These are phyloP conservation scores for Trematomus bernacchii DNA, from an alignment of 2,797 vertebrate species.

Conservation along the genomic window DNA sequence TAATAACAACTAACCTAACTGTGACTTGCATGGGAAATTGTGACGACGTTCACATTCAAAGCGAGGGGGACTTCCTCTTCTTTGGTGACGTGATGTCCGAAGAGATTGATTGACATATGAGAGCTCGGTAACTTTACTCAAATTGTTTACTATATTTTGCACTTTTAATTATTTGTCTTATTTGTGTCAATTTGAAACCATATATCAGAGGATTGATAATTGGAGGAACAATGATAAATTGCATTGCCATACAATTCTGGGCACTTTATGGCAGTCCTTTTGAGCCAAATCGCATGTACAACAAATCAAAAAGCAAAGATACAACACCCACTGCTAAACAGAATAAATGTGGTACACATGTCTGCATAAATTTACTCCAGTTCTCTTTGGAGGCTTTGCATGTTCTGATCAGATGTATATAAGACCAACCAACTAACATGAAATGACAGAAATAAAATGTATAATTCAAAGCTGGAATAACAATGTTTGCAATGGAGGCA, in stretches of 20 bases:
- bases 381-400: constrained; percentile 53
- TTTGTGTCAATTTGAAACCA: constrained; percentile 45
- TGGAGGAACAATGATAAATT: constrained; percentile 51
- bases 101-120: no score
- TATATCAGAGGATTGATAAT: constrained; percentile 63
- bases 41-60: no score
- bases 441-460: constrained; percentile 37
- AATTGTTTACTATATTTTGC: no score
- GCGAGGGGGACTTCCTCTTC: no score
- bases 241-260: constrained; percentile 44
- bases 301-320: constrained; percentile 59
- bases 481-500: rapidly evolving
- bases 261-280: constrained; percentile 3
- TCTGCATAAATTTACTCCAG: constrained; percentile 67
- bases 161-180: constrained; percentile 35
- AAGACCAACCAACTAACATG: constrained; percentile 55
- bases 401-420: constrained; percentile 49
- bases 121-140: no score
- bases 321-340: constrained; percentile 12
- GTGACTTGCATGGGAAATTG: no score
- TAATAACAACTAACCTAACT: no score
- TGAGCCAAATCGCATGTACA: constrained; percentile 41
- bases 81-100: no score
- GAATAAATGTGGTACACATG: constrained; percentile 75
- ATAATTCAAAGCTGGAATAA: constrained; percentile 48